Evolutionary conservation across 2,797 vertebrate genomes (phyloP), one percentile per base, ranked within the genome.

Genomic region (Eutrigla gurnardus): DNA sequence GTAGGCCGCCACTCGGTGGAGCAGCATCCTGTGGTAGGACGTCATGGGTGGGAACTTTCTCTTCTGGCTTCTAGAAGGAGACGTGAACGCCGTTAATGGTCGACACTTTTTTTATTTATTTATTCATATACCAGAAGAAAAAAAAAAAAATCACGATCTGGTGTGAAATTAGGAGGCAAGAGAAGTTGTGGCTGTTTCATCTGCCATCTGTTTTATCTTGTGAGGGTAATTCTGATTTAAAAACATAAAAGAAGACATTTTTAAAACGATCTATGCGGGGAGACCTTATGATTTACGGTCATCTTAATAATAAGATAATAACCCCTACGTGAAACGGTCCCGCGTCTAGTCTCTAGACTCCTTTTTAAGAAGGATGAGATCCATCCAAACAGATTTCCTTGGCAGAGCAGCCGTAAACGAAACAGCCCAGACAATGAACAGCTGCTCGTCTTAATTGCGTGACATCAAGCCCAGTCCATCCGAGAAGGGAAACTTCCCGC

Each of bases 31-130:
- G 90, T 99, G 98, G 91, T 99, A 99, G 77, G 98, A 97, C 82
- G 97, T 98, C 98, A 99, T 99, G 59, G 98, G 98, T 54, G 98
- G 98, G 87, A 99, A 99, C 91, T 98, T 99, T 90, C 97, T 97
- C 91, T 97, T 96, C 90, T 97, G 98, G 93, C 94, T 95, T 92
- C 98, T 99, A 87, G 35, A 58, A 0, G 4, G 17, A 76, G 13
- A 75, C 3, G 46, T 0, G 57, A 5, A 54, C 7, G 12, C 2
- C 13, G 76, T 52, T 49, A 42, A 35, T 6, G 45, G 40, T 25
- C 25, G 25, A 25, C 25, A 25, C 25, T 25, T 25, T 25, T 25
- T 25, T 1, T 25, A 1, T 25, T 25, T 25, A 25, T 25, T 25
- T 25, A 25, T 25, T 25, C 25, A 25, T 25, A 1, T 25, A 25